These are phyloP conservation scores for Nomada goodeniana DNA, from an alignment of 2,888 invertebrate species.

Conservation along the genomic window DNA sequence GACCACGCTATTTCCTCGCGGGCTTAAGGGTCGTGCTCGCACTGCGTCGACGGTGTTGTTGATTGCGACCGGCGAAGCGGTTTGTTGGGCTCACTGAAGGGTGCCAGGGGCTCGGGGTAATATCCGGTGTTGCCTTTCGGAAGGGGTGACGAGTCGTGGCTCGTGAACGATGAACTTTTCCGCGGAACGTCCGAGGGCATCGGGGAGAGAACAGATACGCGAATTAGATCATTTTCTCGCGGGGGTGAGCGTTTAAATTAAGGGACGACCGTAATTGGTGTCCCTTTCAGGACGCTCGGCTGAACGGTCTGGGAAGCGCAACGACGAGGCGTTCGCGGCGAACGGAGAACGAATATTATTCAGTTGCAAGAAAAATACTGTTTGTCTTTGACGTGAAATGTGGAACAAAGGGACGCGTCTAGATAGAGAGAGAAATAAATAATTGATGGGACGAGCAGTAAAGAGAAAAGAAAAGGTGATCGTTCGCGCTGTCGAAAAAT, in stretches of 20 bases:
- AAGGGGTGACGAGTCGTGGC: conserved; percentile 42
- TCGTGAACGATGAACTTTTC: conserved; percentile 53
- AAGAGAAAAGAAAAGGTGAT: too few relatives aligned
- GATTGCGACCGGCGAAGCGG: conserved; percentile 54
- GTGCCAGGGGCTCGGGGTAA: conserved; percentile 22
- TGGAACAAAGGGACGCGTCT: too few relatives aligned
- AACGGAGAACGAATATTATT: too few relatives aligned
- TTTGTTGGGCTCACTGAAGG: conserved; percentile 43
- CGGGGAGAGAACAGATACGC: conserved; percentile 3
- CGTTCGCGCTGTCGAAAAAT: neutral
- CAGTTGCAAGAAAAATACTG: too few relatives aligned
- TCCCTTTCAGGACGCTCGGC: conserved; percentile 27
- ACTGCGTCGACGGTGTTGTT: conserved; percentile 40
- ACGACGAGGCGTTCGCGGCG: neutral
- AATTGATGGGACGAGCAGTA: too few relatives aligned
- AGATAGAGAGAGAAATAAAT: too few relatives aligned
- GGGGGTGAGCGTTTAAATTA: conserved; percentile 39
- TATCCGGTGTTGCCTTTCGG: conserved; percentile 43
- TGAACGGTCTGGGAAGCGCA: neutral
- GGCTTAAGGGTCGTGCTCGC: conserved; percentile 45
- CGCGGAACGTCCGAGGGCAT: conserved; percentile 15
- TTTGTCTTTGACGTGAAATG: too few relatives aligned
- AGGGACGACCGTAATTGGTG: conserved; percentile 33
- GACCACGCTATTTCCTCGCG: conserved; percentile 39
- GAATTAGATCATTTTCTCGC: conserved; percentile 44